These are phyloP conservation scores for Acanthosepion pharaonis DNA, from an alignment of 2,888 invertebrate species.

Conservation along the genomic window DNA sequence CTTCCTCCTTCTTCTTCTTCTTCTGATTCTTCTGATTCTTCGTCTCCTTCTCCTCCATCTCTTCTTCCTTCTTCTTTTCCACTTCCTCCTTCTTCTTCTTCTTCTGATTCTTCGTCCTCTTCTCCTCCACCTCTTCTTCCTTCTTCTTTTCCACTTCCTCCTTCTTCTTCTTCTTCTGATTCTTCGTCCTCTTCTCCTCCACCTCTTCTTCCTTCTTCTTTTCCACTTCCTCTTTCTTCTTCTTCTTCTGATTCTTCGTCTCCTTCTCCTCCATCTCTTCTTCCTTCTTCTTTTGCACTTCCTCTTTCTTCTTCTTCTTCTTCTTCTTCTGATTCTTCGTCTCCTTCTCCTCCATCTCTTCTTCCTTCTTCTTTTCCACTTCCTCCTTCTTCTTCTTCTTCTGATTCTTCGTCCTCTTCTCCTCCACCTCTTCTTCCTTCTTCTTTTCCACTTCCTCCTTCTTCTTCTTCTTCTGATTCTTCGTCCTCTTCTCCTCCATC, in stretches of 20 bases:
- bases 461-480: background rate
- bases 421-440: background rate
- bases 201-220: too few relatives aligned
- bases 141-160: background rate
- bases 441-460: background rate
- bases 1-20: background rate
- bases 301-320: background rate
- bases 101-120: background rate
- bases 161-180: background rate
- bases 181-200: background rate
- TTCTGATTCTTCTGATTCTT: too few relatives aligned
- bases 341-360: too few relatives aligned
- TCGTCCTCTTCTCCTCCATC: background rate
- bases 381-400: background rate
- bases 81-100: background rate
- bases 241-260: background rate
- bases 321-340: background rate
- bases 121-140: background rate
- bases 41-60: constrained; percentile 42
- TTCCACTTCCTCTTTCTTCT: too few relatives aligned
- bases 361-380: background rate
- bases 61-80: background rate
- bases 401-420: background rate
- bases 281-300: background rate
- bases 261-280: constrained; percentile 42